Conservation (phyloP, 2,797 vertebrate genomes). For the Eulemur coronatus region DNA sequence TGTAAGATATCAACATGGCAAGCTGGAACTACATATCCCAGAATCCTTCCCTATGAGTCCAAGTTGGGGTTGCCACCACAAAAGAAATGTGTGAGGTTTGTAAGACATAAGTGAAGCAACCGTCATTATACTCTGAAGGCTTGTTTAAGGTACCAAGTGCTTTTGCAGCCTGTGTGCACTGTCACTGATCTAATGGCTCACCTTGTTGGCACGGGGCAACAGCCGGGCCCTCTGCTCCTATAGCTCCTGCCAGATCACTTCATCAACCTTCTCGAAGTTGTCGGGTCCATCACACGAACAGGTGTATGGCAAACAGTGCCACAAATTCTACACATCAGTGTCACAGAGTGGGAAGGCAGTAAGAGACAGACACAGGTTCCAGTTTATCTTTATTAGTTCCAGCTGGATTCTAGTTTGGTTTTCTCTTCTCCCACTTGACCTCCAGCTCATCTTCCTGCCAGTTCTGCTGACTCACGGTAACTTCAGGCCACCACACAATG, state of each 20-base stretch:
- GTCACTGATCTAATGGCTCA: background rate
- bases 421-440: background rate
- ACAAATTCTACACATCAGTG: background rate
- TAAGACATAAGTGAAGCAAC: background rate
- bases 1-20: background rate
- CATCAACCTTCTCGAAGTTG: background rate
- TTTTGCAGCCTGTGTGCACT: background rate
- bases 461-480: background rate
- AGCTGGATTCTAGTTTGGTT: background rate
- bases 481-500: background rate
- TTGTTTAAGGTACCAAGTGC: background rate
- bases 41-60: background rate
- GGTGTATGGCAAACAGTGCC: background rate
- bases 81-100: background rate
- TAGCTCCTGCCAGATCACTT: background rate
- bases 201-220: background rate
- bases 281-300: background rate
- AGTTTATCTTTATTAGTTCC: background rate
- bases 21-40: background rate
- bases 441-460: background rate
- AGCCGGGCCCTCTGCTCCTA: background rate
- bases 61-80: background rate
- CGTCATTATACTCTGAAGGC: background rate
- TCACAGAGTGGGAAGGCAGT: background rate
- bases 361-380: background rate